A percentile compares a stretch with the other conserved stretches of the same genome.
phyloP scores from a whole-genome alignment of 1,140 invertebrate genomes.

The Oryctes rhinoceros region DNA sequence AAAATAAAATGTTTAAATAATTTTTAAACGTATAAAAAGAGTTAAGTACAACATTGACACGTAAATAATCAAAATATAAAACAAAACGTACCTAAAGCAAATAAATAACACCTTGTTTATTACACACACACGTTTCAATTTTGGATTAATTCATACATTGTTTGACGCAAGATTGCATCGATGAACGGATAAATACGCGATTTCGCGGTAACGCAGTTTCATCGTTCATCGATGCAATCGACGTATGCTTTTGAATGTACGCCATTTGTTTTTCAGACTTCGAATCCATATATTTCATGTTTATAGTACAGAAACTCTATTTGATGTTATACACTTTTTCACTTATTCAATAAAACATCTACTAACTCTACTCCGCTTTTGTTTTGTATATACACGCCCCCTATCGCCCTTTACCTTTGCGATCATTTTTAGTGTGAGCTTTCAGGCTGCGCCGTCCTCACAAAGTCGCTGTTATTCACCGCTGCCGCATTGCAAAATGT shows the following conservation, averaged over 20 bases:
- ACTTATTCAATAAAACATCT: constrained; percentile 33
- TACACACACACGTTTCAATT: not conserved
- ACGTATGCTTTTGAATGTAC: not conserved
- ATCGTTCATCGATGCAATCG: not conserved
- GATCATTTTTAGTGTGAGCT: constrained; percentile 26
- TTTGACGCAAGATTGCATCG: not conserved
- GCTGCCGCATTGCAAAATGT: constrained; percentile 4
- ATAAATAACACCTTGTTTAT: not conserved
- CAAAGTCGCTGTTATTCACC: constrained; percentile 22
- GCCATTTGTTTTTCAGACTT: not conserved
- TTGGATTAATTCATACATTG: not conserved
- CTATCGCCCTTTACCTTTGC: constrained; percentile 21
- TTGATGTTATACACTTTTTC: constrained; percentile 38
- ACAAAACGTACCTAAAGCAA: not conserved
- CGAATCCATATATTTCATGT: not conserved
- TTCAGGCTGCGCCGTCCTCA: constrained; percentile 1
- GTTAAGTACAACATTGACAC: not conserved
- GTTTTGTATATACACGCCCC: constrained; percentile 3
- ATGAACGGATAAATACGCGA: not conserved
- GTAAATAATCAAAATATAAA: constrained; percentile 26
- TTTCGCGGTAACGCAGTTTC: not conserved
- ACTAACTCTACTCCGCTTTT: constrained; percentile 26
- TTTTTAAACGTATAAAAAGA: not conserved
- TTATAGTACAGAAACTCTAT: constrained; percentile 28
- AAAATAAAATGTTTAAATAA: constrained; percentile 7